These are phyloP conservation scores for Conistra vaccinii DNA, from an alignment of 2,888 invertebrate species.

Conservation along the genomic window DNA sequence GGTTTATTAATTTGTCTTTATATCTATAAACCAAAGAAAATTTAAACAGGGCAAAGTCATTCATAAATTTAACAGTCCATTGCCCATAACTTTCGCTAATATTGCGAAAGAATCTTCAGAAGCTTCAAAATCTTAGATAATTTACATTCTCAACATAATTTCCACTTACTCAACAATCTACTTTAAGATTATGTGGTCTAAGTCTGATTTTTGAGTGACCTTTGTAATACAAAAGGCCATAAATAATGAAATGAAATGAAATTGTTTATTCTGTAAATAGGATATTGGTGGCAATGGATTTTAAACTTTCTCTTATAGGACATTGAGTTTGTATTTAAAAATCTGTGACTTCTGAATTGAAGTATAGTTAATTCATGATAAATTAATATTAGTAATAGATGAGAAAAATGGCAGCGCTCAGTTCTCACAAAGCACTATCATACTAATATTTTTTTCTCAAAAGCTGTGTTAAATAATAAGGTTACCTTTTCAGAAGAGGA, in stretches of 20 bases:
- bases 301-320: no score
- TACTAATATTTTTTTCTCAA: not conserved
- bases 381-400: no score
- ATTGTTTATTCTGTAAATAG: no score
- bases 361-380: no score
- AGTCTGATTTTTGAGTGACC: not conserved
- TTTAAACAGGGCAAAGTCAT: not conserved
- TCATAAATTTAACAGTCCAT: not conserved
- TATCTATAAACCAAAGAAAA: not conserved
- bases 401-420: not conserved
- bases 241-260: no score
- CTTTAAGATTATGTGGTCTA: not conserved
- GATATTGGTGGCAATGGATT: no score
- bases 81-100: not conserved
- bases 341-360: no score
- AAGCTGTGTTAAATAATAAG: not conserved
- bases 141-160: no score
- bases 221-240: not conserved
- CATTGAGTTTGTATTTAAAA: no score
- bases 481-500: constrained; percentile 80
- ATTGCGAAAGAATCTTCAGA: no score
- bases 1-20: not conserved
- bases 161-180: not conserved
- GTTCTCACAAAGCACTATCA: not conserved
- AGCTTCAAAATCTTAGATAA: no score